Evolutionary conservation across 2,797 vertebrate species (phyloP), one percentile per base, ranked within the genome.

Genomic region (Rhabdophis nuchalis): DNA sequence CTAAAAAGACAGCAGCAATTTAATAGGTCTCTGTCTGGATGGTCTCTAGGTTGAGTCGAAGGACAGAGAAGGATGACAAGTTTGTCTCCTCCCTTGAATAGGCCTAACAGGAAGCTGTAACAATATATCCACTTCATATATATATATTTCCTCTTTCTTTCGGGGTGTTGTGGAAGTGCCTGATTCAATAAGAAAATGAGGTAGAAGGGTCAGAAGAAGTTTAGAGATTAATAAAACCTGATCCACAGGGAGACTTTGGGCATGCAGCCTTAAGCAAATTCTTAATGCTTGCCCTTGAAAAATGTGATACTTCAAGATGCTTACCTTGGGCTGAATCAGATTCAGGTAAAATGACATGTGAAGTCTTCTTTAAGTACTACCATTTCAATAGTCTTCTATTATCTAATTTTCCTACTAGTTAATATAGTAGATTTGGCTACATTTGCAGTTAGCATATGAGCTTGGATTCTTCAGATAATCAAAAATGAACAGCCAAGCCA

Each of bases 401-500:
- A 58, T 82, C 23, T 87, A 32, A 72, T 88, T 82, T 86, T 61
- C 41, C 46, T 9, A 27, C 46, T 68, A 60, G n/a, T 53, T 53
- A 77, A 90, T 27, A 46, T 20, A 57, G 61, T 87, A 54, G 10
- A 60, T 90, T 90, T 82, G 41, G 29, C 56, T 61, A 88, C 54
- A 88, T 82, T 89, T 90, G 29, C 90, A 90, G 90, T 60, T 90
- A 90, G 56, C 68, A 90, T 92, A 72, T 87, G 53, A 41, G 10
- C 32, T 53, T 12, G 82, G 46, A 41, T 85, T 88, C 56, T 88
- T 87, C 13, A 85, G 29, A 52, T 61, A 88, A 93, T 90, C 56
- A 90, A 90, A 86, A 90, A 58, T 57, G 90, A 60, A 87, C 60
- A 54, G 60, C 53, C 54, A 93, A 60, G 6, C 46, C 52, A 88